A percentile compares a stretch with the other conserved stretches of the same genome.
Evolutionary conservation across 64 coral and sea anemone species (phyloP).

Genomic region (Stichodactyla helianthus): DNA sequence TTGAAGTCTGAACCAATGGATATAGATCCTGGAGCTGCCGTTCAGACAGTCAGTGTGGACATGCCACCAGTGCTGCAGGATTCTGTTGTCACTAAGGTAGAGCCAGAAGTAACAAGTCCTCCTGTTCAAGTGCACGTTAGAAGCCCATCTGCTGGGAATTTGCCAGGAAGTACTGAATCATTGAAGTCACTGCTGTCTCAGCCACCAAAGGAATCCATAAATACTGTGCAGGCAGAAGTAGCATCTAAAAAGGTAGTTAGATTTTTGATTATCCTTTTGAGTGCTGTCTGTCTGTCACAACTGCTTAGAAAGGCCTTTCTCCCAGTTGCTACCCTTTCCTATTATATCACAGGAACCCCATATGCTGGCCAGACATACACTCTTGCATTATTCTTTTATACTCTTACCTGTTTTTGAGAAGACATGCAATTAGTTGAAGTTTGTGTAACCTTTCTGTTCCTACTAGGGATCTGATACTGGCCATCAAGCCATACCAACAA

Average conservation of each 20-base stretch:
- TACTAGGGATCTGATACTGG: not conserved
- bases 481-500: not conserved
- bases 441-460: not conserved
- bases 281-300: no score
- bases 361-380: no score
- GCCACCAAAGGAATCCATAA: not conserved
- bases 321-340: no score
- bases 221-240: not conserved
- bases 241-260: not conserved
- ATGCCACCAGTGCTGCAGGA: not conserved
- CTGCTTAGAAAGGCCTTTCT: no score
- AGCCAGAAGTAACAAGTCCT: not conserved
- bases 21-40: constrained; percentile 19
- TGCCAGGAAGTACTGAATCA: constrained; percentile 21
- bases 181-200: constrained; percentile 45
- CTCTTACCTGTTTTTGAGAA: no score
- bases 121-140: not conserved
- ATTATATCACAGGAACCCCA: no score
- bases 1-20: constrained; percentile 52
- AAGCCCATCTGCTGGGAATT: not conserved
- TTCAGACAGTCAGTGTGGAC: constrained; percentile 28
- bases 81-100: not conserved
- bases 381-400: no score
- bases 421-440: no score
- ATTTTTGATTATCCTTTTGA: not conserved